Evolutionary conservation across 2,113 vertebrate genomes (phyloP), one percentile per base, ranked within the genome.

Genomic region (Antennarius striatus): DNA sequence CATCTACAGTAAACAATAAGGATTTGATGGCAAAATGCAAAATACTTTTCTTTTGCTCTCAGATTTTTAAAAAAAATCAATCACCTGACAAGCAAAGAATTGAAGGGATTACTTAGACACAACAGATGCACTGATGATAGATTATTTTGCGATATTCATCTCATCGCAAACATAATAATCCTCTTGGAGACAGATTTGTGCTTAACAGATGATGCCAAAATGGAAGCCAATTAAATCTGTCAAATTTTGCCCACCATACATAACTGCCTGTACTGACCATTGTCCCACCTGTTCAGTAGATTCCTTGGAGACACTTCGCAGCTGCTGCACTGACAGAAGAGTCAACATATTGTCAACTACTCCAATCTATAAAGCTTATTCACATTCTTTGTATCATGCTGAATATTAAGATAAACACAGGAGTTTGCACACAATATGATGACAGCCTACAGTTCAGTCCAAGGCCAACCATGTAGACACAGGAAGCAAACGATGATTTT

Each of bases 171-270:
- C 14, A 61, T 49, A 66, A 76, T 61, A 63, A 71, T 62, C 36
- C 57, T 71, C 76, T 69, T 59, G 15, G 75, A 84, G 63, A 81
- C 72, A 2, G 43, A 49, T 7, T 55, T 71, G 64, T 57, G 45
- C 56, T 80, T 58, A 81, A 59, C 74, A 81, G 64, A 88, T 79
- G 77, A 71, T 80, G 52, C 62, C 29, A 66, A 84, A 83, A 83
- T 77, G 65, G 59, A 73, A 80, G 51, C 71, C n/a, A 56, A 54
- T 52, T 53, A 58, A 56, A 77, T 53, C 46, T 66, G 30, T 68
- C 4, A 50, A 43, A 56, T 32, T 4, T n/a, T 17, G 45, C 15
- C 30, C 49, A 46, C 11, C 10, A 47, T 2, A 50, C 14, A 68
- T 71, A 56, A 69, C 12, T 46, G 69, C 43, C 60, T 45, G 51